Percentiles rank a stretch among this genome's conserved stretches.
Evolutionary conservation across 2,888 invertebrate species (phyloP).

Genomic region (Marronus borbonicus): DNA sequence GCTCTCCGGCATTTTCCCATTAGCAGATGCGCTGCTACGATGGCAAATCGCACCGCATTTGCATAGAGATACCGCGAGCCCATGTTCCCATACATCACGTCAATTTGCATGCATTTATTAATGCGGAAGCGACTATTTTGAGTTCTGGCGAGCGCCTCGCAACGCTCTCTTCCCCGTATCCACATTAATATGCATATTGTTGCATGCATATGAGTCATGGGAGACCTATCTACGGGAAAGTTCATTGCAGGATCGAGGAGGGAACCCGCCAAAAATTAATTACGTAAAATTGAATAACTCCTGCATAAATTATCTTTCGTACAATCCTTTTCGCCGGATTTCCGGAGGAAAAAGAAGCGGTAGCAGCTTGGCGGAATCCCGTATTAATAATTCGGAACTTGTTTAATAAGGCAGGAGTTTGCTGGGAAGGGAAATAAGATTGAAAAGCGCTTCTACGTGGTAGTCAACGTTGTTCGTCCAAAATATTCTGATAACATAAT

Average conservation of each 20-base stretch:
- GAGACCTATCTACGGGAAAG: not conserved
- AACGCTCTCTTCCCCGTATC: constrained; percentile 2
- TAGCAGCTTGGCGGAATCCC: not conserved
- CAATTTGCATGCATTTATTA: constrained; percentile 29
- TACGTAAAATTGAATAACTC: constrained; percentile 18
- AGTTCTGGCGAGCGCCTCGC: not conserved
- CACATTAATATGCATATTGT: constrained; percentile 18
- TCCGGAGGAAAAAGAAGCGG: not conserved
- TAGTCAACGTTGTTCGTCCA: no score
- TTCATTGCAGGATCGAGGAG: not conserved
- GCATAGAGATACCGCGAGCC: not conserved
- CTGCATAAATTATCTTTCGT: constrained; percentile 19
- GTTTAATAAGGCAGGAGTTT: not conserved
- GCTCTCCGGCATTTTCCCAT: not conserved
- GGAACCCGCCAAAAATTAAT: constrained; percentile 18
- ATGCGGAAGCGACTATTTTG: constrained; percentile 5
- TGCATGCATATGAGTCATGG: not conserved
- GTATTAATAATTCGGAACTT: constrained; percentile 16
- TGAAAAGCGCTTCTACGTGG: no score
- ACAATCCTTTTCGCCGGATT: not conserved
- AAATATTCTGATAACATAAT: no score
- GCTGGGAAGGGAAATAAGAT: no score
- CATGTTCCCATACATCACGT: not conserved
- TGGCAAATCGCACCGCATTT: not conserved
- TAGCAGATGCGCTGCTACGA: not conserved